Conservation (phyloP, 2,113 vertebrate genomes). For the Cephalopterus ornatus region DNA sequence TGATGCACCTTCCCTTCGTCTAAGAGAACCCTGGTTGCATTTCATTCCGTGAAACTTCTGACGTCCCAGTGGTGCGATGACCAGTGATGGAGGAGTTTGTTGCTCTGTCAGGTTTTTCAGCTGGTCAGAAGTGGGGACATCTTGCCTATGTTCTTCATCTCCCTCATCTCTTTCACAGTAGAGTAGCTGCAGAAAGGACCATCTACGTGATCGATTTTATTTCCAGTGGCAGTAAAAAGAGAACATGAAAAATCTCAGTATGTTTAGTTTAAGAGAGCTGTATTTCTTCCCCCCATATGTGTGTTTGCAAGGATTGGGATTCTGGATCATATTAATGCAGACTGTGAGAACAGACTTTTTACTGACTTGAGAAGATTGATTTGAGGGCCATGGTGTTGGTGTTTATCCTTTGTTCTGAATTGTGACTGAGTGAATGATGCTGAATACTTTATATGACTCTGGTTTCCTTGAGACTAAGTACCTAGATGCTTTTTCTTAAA, state of each 20-base stretch:
- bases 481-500: neutral
- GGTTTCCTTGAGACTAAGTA: neutral
- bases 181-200: neutral
- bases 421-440: neutral
- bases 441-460: neutral
- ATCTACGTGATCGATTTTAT: neutral
- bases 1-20: neutral
- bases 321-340: neutral
- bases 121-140: neutral
- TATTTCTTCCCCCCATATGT: neutral
- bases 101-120: neutral
- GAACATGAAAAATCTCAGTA: accelerated
- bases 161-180: neutral
- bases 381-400: neutral
- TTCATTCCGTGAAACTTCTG: neutral
- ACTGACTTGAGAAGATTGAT: neutral
- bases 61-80: neutral
- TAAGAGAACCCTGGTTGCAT: neutral
- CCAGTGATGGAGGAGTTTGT: neutral
- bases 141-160: neutral
- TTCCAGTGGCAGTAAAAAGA: neutral
- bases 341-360: neutral
- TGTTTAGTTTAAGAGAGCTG: neutral
- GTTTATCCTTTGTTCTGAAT: neutral
- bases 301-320: neutral